phyloP scores from a whole-genome alignment of 2,797 vertebrate genomes.

The Artibeus lituratus region DNA sequence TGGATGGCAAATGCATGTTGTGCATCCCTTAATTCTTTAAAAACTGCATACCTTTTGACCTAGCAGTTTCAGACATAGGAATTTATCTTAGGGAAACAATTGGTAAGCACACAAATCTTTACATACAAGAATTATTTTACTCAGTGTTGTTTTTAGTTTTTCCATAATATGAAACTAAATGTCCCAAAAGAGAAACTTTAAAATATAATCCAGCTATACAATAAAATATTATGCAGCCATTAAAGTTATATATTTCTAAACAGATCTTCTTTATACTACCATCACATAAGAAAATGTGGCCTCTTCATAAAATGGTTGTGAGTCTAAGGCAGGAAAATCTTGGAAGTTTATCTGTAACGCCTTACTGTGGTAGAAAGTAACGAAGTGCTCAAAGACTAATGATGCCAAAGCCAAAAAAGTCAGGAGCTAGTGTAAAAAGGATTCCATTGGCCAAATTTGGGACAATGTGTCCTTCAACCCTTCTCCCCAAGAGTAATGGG shows the following conservation, averaged over 20 bases:
- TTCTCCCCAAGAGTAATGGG: not conserved
- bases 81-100: slow-evolving; percentile 7
- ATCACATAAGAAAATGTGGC: not conserved
- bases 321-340: not conserved
- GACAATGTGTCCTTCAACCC: not conserved
- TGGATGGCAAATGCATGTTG: not conserved
- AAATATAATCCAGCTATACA: not conserved
- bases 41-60: not conserved
- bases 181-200: not conserved
- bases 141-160: slow-evolving; percentile 8
- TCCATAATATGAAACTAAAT: not conserved
- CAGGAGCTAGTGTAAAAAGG: not conserved
- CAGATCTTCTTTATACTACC: not conserved
- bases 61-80: not conserved
- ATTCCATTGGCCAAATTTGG: not conserved
- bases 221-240: not conserved
- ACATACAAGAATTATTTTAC: not conserved
- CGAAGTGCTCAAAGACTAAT: not conserved
- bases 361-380: not conserved
- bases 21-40: not conserved
- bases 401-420: not conserved
- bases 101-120: not conserved
- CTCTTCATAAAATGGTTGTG: not conserved
- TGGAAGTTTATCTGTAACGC: not conserved
- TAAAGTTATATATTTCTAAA: not conserved